phyloP scores from a whole-genome alignment of 2,888 invertebrate species.

The Erebia palarica region DNA sequence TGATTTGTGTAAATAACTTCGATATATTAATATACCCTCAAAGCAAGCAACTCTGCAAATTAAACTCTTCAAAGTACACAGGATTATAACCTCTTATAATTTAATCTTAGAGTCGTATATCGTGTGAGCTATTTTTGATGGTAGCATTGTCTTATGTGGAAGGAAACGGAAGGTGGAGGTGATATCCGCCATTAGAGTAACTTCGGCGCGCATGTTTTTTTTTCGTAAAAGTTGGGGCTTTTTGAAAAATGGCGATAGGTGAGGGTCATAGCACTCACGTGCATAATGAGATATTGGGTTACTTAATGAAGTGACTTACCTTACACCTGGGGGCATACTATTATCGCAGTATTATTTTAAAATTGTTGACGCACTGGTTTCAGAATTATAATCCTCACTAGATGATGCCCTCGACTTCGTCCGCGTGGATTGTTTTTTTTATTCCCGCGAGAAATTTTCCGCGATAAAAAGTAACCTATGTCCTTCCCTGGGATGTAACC shows the following conservation, averaged over 20 bases:
- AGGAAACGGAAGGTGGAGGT: slow-evolving; percentile 64
- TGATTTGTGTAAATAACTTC: slow-evolving; percentile 48
- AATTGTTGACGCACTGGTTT: too few relatives aligned
- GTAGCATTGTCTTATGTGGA: slow-evolving; percentile 23
- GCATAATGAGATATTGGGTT: slow-evolving; percentile 40
- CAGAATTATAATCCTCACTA: too few relatives aligned
- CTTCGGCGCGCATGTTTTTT: slow-evolving; percentile 47
- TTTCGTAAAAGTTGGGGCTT: slow-evolving; percentile 48
- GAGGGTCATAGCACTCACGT: slow-evolving; percentile 33
- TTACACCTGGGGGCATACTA: background rate
- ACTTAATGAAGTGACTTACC: slow-evolving; percentile 42
- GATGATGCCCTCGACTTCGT: too few relatives aligned
- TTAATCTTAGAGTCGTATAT: background rate
- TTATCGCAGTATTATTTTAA: too few relatives aligned
- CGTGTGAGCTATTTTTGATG: background rate
- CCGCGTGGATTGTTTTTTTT: too few relatives aligned
- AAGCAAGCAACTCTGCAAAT: slow-evolving; percentile 8
- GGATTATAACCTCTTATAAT: slow-evolving; percentile 6
- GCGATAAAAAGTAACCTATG: too few relatives aligned
- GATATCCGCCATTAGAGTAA: slow-evolving; percentile 55
- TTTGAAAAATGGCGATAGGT: slow-evolving; percentile 49
- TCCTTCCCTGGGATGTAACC: too few relatives aligned
- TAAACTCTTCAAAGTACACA: background rate
- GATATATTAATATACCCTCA: slow-evolving; percentile 49
- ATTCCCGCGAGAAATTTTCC: too few relatives aligned